Conservation (phyloP, 2,797 vertebrate species). For the Acanthornis magna region DNA sequence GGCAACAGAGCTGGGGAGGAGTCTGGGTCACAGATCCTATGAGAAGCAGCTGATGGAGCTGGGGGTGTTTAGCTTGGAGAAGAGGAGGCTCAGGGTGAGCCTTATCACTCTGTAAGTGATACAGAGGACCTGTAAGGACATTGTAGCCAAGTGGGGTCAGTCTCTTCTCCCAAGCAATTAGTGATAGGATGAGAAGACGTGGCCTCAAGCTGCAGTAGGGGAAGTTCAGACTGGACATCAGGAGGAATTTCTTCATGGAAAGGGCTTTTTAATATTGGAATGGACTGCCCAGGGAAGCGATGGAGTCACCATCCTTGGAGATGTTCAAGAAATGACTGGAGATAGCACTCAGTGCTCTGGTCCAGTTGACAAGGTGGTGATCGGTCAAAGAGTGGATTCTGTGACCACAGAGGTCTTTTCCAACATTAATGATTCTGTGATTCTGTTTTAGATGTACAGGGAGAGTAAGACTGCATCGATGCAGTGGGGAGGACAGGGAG, state of each 20-base stretch:
- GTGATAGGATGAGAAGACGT: neutral
- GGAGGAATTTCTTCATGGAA: neutral
- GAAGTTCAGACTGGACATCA: neutral
- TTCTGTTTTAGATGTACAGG: neutral
- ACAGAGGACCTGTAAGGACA: too few species aligned
- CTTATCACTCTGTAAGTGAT: too few species aligned
- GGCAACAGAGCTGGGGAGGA: neutral
- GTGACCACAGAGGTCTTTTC: neutral
- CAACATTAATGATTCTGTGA: neutral
- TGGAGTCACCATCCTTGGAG: neutral
- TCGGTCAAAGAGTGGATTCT: neutral
- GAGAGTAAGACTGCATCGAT: neutral
- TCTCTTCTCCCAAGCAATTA: neutral
- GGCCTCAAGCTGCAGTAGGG: neutral
- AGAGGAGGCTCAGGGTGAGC: neutral
- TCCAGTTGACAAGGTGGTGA: neutral
- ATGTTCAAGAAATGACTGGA: neutral
- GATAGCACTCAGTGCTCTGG: neutral
- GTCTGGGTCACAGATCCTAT: neutral
- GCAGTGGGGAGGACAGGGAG: neutral
- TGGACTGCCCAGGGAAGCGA: neutral
- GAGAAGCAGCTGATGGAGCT: neutral
- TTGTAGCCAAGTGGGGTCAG: accelerated
- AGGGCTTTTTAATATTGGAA: neutral
- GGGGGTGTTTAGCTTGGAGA: neutral